These are phyloP conservation scores for Anthopleura sola DNA, from an alignment of 64 coral and sea anemone genomes.

Conservation along the genomic window DNA sequence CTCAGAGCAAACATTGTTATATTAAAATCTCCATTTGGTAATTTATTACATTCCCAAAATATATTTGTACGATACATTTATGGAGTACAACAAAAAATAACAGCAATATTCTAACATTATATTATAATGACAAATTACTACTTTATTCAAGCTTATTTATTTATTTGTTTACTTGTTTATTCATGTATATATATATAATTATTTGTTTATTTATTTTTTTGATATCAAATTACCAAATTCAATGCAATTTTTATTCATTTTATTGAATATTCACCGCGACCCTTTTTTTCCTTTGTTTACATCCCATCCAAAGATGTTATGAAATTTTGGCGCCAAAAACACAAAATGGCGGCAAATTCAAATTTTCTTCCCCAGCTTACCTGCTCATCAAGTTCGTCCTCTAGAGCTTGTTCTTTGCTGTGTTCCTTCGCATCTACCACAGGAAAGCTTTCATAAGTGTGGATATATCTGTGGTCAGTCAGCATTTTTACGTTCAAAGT, in stretches of 20 bases:
- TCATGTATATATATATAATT: neutral
- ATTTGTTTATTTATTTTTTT: neutral
- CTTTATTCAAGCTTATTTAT: too few species aligned
- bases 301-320: conserved; percentile 2
- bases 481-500: conserved; percentile 72
- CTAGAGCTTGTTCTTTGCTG: conserved; percentile 6
- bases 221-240: neutral
- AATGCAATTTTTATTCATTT: neutral
- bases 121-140: too few species aligned
- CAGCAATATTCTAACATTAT: too few species aligned
- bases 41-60: too few species aligned
- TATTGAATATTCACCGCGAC: neutral
- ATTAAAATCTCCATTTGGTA: too few species aligned
- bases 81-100: too few species aligned
- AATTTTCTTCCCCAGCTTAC: conserved; percentile 47
- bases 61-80: too few species aligned
- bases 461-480: conserved; percentile 63
- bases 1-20: too few species aligned
- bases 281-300: conserved; percentile 1
- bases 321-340: conserved; percentile 64
- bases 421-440: conserved; percentile 10
- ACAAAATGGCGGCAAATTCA: conserved; percentile 97
- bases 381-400: conserved; percentile 41
- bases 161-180: too few species aligned
- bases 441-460: conserved; percentile 41